These are phyloP conservation scores for Trissolcus japonicus DNA, from an alignment of 2,888 invertebrate species.

Conservation along the genomic window DNA sequence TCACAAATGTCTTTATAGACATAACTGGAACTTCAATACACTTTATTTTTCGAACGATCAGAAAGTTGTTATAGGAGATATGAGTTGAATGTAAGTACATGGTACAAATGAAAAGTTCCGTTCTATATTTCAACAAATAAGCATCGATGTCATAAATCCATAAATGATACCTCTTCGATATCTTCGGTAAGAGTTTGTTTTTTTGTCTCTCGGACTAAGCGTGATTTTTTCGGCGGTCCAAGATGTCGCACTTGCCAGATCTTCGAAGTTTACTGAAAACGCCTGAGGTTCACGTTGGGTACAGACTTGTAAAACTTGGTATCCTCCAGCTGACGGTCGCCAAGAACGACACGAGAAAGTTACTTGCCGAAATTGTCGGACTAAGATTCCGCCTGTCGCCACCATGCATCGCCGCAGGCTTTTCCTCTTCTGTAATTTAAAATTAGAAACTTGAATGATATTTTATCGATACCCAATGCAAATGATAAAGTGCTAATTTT, in stretches of 20 bases:
- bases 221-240: constrained; percentile 50
- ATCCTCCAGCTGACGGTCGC: constrained; percentile 75
- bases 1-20: constrained; percentile 24
- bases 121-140: constrained; percentile 40
- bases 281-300: constrained; percentile 71
- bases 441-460: constrained; percentile 61
- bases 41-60: constrained; percentile 18
- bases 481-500: constrained; percentile 6
- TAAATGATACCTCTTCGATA: constrained; percentile 44
- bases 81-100: constrained; percentile 23
- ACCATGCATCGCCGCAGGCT: constrained; percentile 74
- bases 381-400: constrained; percentile 73
- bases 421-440: constrained; percentile 69
- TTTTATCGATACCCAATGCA: constrained; percentile 39
- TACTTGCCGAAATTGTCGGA: constrained; percentile 72
- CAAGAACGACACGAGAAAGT: constrained; percentile 72
- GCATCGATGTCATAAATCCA: constrained; percentile 42
- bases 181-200: constrained; percentile 37
- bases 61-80: constrained; percentile 22
- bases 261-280: constrained; percentile 46
- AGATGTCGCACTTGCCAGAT: constrained; percentile 49
- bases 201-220: constrained; percentile 45
- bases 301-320: constrained; percentile 73
- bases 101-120: constrained; percentile 30
- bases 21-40: constrained; percentile 29